Conservation (phyloP, 2,888 invertebrate genomes). For the Silvanus unidentatus region DNA sequence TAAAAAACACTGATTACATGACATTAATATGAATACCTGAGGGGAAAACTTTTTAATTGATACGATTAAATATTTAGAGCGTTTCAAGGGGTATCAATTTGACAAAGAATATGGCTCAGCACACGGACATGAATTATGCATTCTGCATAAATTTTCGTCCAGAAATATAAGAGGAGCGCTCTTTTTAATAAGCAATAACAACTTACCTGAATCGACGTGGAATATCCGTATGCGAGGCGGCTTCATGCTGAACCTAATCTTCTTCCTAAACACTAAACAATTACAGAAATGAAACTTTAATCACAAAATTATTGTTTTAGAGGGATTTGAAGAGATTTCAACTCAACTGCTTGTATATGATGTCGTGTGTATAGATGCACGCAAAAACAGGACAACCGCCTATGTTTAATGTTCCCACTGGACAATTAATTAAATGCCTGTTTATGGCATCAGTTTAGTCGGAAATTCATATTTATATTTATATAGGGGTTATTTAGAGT, state of each 20-base stretch:
- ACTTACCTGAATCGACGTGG: neutral
- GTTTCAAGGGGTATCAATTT: no score
- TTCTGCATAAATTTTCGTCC: neutral
- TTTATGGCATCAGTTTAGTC: conserved; percentile 30
- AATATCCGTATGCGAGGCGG: conserved; percentile 2
- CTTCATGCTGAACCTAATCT: neutral
- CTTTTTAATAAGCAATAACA: neutral
- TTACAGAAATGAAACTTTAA: neutral
- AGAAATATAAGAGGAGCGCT: neutral
- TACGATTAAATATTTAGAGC: no score
- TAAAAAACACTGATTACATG: no score
- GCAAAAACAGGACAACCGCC: conserved; percentile 15
- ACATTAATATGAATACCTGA: no score
- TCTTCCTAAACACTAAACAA: neutral
- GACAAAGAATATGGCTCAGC: no score
- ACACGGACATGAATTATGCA: neutral
- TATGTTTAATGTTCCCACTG: conserved; percentile 16
- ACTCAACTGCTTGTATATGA: no score
- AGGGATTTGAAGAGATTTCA: neutral
- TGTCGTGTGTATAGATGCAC: no score
- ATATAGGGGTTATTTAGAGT: conserved; percentile 18
- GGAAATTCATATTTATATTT: conserved; percentile 32
- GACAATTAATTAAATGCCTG: conserved; percentile 31
- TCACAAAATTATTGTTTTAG: neutral
- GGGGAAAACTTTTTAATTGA: no score